These are phyloP conservation scores for Hormiphora californensis DNA, from an alignment of 37 sponge, comb jelly and placozoan genomes.

Conservation along the genomic window DNA sequence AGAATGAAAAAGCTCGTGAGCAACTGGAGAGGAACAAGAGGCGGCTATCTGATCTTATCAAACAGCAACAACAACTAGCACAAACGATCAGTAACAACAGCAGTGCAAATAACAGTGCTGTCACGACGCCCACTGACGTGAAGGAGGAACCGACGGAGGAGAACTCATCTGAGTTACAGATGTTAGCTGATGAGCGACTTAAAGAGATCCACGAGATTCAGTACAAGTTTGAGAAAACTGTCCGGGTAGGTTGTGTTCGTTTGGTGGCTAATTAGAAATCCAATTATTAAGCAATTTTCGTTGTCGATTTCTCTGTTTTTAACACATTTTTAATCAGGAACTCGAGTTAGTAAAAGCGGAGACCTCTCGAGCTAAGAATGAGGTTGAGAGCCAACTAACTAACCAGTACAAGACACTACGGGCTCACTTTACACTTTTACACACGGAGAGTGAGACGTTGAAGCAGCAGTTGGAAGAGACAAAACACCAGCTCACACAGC, in stretches of 20 bases:
- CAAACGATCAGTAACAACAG: not conserved
- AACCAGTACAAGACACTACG: not conserved
- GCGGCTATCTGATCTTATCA: slow-evolving; percentile 7
- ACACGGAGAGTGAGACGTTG: not conserved
- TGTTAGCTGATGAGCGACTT: slow-evolving; percentile 10
- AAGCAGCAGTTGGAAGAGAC: slow-evolving; percentile 38
- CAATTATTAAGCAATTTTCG: too few species aligned
- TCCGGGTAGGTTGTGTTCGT: not conserved
- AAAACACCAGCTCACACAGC: not conserved
- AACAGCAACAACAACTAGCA: slow-evolving; percentile 24
- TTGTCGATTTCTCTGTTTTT: too few species aligned
- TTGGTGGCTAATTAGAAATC: too few species aligned
- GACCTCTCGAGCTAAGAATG: not conserved
- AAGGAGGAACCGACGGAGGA: not conserved
- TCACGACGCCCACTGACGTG: not conserved
- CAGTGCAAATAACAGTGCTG: too few species aligned
- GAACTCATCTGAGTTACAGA: not conserved
- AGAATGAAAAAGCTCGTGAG: slow-evolving; percentile 2
- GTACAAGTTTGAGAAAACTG: not conserved
- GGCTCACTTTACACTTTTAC: not conserved
- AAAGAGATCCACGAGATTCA: not conserved
- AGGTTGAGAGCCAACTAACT: not conserved
- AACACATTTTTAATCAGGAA: too few species aligned
- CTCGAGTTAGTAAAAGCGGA: slow-evolving; percentile 4
- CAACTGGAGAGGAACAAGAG: slow-evolving; percentile 8